Evolutionary conservation across 1,140 invertebrate genomes (phyloP), one percentile per base, ranked within the genome.

Genomic region (Dinoponera quadriceps): DNA sequence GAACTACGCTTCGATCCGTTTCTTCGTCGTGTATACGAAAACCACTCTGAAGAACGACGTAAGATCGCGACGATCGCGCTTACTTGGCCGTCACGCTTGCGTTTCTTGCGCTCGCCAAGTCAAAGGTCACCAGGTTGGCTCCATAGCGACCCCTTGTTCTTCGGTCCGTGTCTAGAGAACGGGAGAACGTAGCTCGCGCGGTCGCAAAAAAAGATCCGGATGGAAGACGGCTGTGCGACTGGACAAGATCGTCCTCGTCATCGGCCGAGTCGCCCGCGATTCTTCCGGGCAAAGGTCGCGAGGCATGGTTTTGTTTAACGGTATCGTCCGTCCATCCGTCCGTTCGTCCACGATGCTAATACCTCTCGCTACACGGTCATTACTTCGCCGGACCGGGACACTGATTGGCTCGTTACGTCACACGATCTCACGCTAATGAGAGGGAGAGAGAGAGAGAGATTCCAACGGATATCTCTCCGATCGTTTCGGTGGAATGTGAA

Each of bases 391-490:
- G 84, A 0, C 85, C 87, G 86, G 85, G 91, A 92, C 91, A 92
- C 88, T 90, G 91, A 93, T 93, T 90, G 90, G 89, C 82, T 91
- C 91, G 91, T 93, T 93, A 93, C 92, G 92, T 93, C 92, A 93
- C 91, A 92, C 91, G 90, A 92, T 93, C 91, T 93, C 90, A 92
- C 89, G 88, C 91, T 93, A 93, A 93, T 93, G 92, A n/a, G n/a
- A n/a, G n/a, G n/a, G n/a, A n/a, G n/a, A n/a, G n/a, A n/a, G n/a
- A n/a, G n/a, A n/a, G n/a, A n/a, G n/a, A n/a, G n/a, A 93, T 91
- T 88, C 89, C 89, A 88, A 87, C 90, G 91, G 91, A 92, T 92
- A 92, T 92, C 90, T 92, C 55, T 69, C 33, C 82, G 89, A 74
- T 91, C 86, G 86, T 92, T 92, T 92, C 90, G 89, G 87, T 77